Percentiles rank a stretch among this genome's conserved stretches.
These are phyloP conservation scores for Eclectus roratus DNA, from an alignment of 2,113 vertebrate genomes.

Conservation along the genomic window DNA sequence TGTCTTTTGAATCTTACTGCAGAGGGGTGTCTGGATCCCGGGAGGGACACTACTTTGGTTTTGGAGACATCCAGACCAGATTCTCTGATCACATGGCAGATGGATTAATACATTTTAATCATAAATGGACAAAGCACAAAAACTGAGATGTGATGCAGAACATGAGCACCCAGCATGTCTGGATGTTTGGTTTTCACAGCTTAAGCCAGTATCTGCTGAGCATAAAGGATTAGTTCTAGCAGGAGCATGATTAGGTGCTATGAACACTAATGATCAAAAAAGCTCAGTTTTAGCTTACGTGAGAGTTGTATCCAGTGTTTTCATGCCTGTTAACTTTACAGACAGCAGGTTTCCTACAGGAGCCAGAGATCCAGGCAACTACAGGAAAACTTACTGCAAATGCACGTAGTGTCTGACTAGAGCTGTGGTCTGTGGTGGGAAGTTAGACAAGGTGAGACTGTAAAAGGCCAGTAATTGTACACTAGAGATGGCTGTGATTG, in stretches of 20 bases:
- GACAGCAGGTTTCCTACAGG: conserved; percentile 17
- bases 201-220: not conserved
- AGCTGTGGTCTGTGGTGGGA: not conserved
- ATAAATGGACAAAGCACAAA: not conserved
- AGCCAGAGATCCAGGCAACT: conserved; percentile 4
- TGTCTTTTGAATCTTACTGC: not conserved
- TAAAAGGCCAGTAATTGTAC: conserved; percentile 60
- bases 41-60: not conserved
- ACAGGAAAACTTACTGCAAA: conserved; percentile 25
- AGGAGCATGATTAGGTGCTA: conserved; percentile 24
- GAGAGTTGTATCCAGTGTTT: conserved; percentile 1
- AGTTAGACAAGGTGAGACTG: conserved; percentile 60
- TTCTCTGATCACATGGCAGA: not conserved
- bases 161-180: not conserved
- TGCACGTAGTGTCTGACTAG: conserved; percentile 51
- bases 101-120: not conserved
- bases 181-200: rapidly evolving
- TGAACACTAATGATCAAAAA: conserved; percentile 36
- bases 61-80: not conserved
- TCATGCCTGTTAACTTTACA: conserved; percentile 42
- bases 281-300: not conserved
- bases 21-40: not conserved
- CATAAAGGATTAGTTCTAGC: conserved; percentile 11
- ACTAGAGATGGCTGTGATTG: conserved; percentile 56
- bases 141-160: not conserved